Conservation (phyloP, 1,140 invertebrate genomes). For the Antheraea mylitta region DNA sequence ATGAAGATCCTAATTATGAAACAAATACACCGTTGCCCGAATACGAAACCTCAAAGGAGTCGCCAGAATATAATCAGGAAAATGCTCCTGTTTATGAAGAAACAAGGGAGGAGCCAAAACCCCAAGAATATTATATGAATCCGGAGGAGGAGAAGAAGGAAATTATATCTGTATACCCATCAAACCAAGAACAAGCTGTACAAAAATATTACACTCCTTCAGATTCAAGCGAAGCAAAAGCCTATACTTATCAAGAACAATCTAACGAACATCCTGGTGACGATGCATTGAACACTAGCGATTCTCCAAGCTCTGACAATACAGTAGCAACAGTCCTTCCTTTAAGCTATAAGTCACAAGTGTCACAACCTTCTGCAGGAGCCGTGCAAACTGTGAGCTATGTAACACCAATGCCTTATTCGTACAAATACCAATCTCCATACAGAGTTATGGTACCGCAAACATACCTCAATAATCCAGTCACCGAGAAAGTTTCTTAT, state of each 20-base stretch:
- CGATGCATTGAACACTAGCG: slow-evolving; percentile 47
- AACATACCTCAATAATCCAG: slow-evolving; percentile 48
- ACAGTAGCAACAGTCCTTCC: slow-evolving; percentile 68
- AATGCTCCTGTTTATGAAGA: slow-evolving; percentile 16
- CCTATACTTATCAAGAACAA: slow-evolving; percentile 49
- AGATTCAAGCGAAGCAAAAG: slow-evolving; percentile 29
- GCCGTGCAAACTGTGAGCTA: slow-evolving; percentile 59
- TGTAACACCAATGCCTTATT: slow-evolving; percentile 56
- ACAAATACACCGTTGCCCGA: slow-evolving; percentile 7
- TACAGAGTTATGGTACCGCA: slow-evolving; percentile 67
- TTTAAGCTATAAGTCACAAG: slow-evolving; percentile 37
- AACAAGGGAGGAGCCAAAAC: slow-evolving; percentile 7
- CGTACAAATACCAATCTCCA: slow-evolving; percentile 58
- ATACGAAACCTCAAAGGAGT: not conserved
- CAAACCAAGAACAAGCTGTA: not conserved
- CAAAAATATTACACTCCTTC: slow-evolving; percentile 39
- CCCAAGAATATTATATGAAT: not conserved
- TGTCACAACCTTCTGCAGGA: slow-evolving; percentile 29
- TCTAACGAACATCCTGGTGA: slow-evolving; percentile 34
- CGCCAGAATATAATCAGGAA: not conserved
- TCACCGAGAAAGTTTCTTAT: slow-evolving; percentile 55
- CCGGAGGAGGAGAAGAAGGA: slow-evolving; percentile 34
- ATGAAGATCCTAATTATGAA: slow-evolving; percentile 14
- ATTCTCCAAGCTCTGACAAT: slow-evolving; percentile 64
- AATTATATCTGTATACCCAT: slow-evolving; percentile 38